Evolutionary conservation across 2,888 invertebrate species (phyloP).

Genomic region (Drosophila crucigera): DNA sequence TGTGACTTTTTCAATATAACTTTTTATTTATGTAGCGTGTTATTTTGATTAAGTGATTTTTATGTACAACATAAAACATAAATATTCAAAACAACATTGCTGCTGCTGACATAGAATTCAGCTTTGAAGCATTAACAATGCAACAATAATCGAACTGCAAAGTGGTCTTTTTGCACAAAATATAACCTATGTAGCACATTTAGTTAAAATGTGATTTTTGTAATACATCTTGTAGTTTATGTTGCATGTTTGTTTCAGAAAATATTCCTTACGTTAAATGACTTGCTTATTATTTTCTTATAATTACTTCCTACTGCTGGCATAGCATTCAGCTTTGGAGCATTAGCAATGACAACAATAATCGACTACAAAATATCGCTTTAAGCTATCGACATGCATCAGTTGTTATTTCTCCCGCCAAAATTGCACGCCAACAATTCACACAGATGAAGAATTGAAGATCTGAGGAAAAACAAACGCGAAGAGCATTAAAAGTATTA

Average conservation of each 20-base stretch:
- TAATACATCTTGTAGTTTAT: background rate
- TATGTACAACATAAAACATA: too few relatives aligned
- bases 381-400: slow-evolving; percentile 22
- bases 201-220: too few relatives aligned
- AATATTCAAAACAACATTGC: too few relatives aligned
- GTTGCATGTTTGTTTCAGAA: background rate
- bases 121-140: slow-evolving; percentile 1
- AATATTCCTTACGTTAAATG: background rate
- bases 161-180: background rate
- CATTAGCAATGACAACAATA: background rate
- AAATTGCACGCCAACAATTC: slow-evolving; percentile 39
- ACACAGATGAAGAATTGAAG: slow-evolving; percentile 19
- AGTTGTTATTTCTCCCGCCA: slow-evolving; percentile 37
- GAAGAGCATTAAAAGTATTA: background rate
- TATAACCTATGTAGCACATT: too few relatives aligned
- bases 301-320: background rate
- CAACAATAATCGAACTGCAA: background rate
- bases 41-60: background rate
- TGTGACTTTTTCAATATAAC: background rate
- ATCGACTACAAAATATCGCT: background rate
- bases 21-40: background rate
- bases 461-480: slow-evolving; percentile 20
- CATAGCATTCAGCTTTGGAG: background rate
- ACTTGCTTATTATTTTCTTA: background rate
- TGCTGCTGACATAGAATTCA: slow-evolving; percentile 15